Conservation (phyloP, 2,797 vertebrate genomes). For the Gallinago stenura region DNA sequence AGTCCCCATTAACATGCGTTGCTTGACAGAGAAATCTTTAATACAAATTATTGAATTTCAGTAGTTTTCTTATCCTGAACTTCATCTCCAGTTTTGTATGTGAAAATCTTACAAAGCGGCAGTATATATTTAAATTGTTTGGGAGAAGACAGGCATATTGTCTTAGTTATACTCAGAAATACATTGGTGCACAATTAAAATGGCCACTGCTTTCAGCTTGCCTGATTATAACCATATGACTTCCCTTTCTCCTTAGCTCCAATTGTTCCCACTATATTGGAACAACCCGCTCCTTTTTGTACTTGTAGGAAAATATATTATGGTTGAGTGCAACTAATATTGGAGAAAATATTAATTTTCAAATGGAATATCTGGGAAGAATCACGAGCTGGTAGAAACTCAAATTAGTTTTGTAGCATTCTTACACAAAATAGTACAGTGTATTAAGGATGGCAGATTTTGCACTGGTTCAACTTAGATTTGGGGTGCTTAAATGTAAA, state of each 20-base stretch:
- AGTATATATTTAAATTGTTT: background rate
- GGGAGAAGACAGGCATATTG: background rate
- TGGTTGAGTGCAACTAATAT: background rate
- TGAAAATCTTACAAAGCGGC: background rate
- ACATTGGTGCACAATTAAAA: conserved; percentile 20
- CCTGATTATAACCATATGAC: conserved; percentile 53
- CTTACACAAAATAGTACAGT: background rate
- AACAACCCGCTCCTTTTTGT: background rate
- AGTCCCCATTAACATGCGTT: background rate
- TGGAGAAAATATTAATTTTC: conserved; percentile 16
- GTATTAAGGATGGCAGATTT: background rate
- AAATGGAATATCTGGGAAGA: background rate
- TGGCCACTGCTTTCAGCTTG: conserved; percentile 23
- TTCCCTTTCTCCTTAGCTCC: background rate
- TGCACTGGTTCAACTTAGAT: background rate
- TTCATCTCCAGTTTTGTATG: background rate
- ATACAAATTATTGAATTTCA: background rate
- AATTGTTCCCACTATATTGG: background rate
- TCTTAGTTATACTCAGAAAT: background rate
- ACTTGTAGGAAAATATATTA: background rate
- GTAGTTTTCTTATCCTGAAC: background rate
- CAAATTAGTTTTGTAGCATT: background rate
- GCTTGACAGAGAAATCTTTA: background rate
- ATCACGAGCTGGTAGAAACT: background rate
- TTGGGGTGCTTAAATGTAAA: background rate